A percentile compares a stretch with the other conserved stretches of the same genome.
Conservation (phyloP, 2,113 vertebrate species). For the Calidris pygmaea region DNA sequence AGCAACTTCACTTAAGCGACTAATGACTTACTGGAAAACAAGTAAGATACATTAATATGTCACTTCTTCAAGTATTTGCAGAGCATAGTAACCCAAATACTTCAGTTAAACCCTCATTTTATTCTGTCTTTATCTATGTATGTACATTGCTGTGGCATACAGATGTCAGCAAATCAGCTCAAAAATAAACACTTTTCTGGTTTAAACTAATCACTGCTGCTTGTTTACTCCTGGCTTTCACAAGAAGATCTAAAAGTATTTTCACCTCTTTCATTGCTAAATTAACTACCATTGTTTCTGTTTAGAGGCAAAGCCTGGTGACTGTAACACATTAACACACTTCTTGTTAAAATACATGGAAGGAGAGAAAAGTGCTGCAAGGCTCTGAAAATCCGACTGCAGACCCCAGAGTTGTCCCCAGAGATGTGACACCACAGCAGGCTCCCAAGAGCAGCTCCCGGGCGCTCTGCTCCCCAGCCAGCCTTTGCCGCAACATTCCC, state of each 20-base stretch:
- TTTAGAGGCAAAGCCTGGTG: background rate
- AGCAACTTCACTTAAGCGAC: slow-evolving; percentile 68
- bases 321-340: background rate
- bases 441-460: background rate
- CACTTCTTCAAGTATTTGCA: slow-evolving; percentile 45
- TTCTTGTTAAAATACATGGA: background rate
- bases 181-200: background rate
- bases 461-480: background rate
- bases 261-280: background rate
- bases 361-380: background rate
- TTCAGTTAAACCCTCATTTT: background rate
- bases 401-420: accelerated
- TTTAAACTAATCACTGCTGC: background rate
- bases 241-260: background rate
- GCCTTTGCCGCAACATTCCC: background rate
- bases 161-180: background rate
- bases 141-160: background rate
- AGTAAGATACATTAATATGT: slow-evolving; percentile 43
- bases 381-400: accelerated
- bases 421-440: no score
- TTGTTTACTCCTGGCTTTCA: background rate
- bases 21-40: slow-evolving; percentile 77
- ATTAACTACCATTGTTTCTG: background rate
- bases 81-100: background rate
- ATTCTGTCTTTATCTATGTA: background rate